phyloP scores from a whole-genome alignment of 1,140 invertebrate genomes.

The Pseudachorutes palmiensis region DNA sequence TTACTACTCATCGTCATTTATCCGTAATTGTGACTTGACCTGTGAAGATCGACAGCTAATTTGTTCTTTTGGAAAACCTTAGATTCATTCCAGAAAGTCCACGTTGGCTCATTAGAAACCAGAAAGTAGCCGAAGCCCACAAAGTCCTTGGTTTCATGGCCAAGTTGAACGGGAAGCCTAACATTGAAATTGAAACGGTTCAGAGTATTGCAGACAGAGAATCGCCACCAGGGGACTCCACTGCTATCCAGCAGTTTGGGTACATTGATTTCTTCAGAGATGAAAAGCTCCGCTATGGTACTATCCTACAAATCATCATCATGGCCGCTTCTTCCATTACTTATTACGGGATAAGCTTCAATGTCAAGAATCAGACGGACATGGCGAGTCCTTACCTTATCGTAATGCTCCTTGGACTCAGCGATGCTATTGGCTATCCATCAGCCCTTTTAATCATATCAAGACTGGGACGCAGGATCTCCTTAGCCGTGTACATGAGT shows the following conservation, averaged over 20 bases:
- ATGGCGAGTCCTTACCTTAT: slow-evolving; percentile 29
- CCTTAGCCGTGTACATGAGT: slow-evolving; percentile 22
- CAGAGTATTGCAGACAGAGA: slow-evolving; percentile 19
- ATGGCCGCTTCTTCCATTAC: slow-evolving; percentile 24
- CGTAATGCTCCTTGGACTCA: slow-evolving; percentile 22
- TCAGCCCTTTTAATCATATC: slow-evolving; percentile 13
- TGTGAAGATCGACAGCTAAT: background rate
- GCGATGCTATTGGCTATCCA: slow-evolving; percentile 26
- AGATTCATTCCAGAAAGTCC: slow-evolving; percentile 36
- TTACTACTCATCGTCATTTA: slow-evolving; percentile 9
- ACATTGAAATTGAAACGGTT: slow-evolving; percentile 10
- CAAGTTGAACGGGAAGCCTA: slow-evolving; percentile 21
- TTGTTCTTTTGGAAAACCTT: background rate
- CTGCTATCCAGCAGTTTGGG: background rate
- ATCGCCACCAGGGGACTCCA: background rate
- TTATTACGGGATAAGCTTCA: slow-evolving; percentile 34
- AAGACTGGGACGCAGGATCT: slow-evolving; percentile 24
- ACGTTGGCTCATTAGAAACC: slow-evolving; percentile 29
- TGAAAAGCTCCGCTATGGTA: slow-evolving; percentile 10
- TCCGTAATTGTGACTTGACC: slow-evolving; percentile 14
- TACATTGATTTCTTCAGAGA: slow-evolving; percentile 32
- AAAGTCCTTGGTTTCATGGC: slow-evolving; percentile 30
- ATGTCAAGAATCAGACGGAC: slow-evolving; percentile 31
- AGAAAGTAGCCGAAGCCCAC: slow-evolving; percentile 26
- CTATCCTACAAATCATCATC: slow-evolving; percentile 21